Evolutionary conservation across 1,140 invertebrate species (phyloP).

Genomic region (Neomicropteryx cornuta): DNA sequence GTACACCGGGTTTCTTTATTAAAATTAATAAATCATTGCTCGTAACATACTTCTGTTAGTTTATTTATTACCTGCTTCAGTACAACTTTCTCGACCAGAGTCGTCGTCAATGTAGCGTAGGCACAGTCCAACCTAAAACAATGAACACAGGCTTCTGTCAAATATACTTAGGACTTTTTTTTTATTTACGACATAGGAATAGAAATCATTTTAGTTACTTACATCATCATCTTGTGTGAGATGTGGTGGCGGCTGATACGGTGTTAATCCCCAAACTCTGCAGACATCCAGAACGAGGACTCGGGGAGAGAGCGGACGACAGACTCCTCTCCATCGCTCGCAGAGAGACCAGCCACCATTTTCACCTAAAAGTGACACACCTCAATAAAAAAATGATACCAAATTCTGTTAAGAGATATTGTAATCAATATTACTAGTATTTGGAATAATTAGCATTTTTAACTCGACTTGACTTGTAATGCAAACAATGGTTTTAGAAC

Average conservation of each 20-base stretch:
- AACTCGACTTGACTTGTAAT: too few relatives aligned
- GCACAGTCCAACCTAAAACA: conserved; percentile 25
- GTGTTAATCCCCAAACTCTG: conserved; percentile 51
- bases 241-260: not conserved
- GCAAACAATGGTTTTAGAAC: too few relatives aligned
- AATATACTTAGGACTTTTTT: not conserved
- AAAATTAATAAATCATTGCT: too few relatives aligned
- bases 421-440: too few relatives aligned
- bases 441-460: too few relatives aligned
- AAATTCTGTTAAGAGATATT: too few relatives aligned
- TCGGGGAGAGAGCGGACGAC: conserved; percentile 54
- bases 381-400: too few relatives aligned
- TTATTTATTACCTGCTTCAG: too few relatives aligned
- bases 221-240: not conserved
- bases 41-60: too few relatives aligned
- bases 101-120: conserved; percentile 30
- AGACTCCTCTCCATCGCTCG: conserved; percentile 54
- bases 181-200: not conserved
- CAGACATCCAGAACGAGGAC: conserved; percentile 63
- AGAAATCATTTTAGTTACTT: not conserved
- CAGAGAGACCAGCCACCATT: conserved; percentile 46
- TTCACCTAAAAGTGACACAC: too few relatives aligned
- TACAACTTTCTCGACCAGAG: conserved; percentile 31
- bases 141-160: not conserved
- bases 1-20: conserved; percentile 23